These are phyloP conservation scores for Diarsia dahlii DNA, from an alignment of 2,888 invertebrate genomes.

Conservation along the genomic window DNA sequence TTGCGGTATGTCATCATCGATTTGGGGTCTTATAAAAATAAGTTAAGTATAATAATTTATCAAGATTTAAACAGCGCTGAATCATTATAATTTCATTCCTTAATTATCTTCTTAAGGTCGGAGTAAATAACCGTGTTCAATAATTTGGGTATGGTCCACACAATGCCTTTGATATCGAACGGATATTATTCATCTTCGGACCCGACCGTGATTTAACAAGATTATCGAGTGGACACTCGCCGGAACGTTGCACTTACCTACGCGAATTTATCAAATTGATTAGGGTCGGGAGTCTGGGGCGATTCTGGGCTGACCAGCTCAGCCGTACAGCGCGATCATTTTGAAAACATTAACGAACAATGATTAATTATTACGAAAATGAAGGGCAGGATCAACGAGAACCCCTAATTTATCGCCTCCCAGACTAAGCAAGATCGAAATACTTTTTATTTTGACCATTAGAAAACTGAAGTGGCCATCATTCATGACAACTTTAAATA, in stretches of 20 bases:
- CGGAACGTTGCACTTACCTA: constrained; percentile 62
- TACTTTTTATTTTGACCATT: constrained; percentile 54
- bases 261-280: constrained; percentile 76
- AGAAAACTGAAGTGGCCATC: constrained; percentile 36
- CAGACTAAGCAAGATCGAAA: constrained; percentile 50
- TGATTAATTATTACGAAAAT: constrained; percentile 75
- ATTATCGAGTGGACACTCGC: constrained; percentile 63
- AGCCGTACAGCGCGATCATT: constrained; percentile 62
- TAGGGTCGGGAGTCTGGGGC: constrained; percentile 67
- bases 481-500: constrained; percentile 57
- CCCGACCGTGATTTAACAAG: constrained; percentile 64
- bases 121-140: constrained; percentile 46
- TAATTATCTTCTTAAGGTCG: constrained; percentile 46
- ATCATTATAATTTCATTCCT: constrained; percentile 47
- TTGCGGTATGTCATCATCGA: not conserved
- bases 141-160: constrained; percentile 31
- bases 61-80: constrained; percentile 38
- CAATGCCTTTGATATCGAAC: constrained; percentile 40
- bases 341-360: constrained; percentile 68
- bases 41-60: constrained; percentile 38
- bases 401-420: constrained; percentile 60
- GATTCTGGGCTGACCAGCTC: constrained; percentile 46
- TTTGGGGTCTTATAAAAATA: constrained; percentile 18
- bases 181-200: constrained; percentile 58
- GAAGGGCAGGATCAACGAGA: constrained; percentile 51